These are phyloP conservation scores for Heliothis subflexa DNA, from an alignment of 1,140 invertebrate species.

Conservation along the genomic window DNA sequence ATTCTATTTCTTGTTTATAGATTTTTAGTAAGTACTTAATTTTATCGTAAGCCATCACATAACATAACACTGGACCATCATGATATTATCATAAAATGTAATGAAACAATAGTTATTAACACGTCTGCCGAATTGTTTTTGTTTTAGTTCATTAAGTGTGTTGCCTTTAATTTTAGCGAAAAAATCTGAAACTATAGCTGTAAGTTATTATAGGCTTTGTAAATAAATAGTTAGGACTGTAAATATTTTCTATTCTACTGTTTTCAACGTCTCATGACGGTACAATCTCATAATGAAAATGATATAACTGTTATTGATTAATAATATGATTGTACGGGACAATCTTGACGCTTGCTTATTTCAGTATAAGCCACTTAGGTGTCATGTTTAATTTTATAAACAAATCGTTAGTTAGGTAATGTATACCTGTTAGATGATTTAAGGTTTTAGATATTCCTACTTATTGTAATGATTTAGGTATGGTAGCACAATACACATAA, in stretches of 20 bases:
- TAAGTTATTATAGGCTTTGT: slow-evolving; percentile 30
- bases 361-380: slow-evolving; percentile 23
- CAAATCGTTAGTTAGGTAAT: slow-evolving; percentile 43
- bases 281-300: slow-evolving; percentile 17
- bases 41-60: not conserved
- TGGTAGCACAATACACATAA: slow-evolving; percentile 30
- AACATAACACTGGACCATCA: not conserved
- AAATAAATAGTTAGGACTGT: slow-evolving; percentile 43
- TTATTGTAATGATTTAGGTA: slow-evolving; percentile 37
- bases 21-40: slow-evolving; percentile 13
- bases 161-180: slow-evolving; percentile 32
- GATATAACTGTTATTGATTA: slow-evolving; percentile 4
- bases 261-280: slow-evolving; percentile 23
- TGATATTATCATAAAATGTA: slow-evolving; percentile 2
- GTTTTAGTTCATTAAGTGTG: slow-evolving; percentile 12
- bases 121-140: slow-evolving; percentile 10
- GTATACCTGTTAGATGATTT: slow-evolving; percentile 45
- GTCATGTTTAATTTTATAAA: slow-evolving; percentile 49
- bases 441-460: slow-evolving; percentile 46
- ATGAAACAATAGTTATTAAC: not conserved
- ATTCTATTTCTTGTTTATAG: slow-evolving; percentile 15
- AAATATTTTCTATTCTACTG: slow-evolving; percentile 32
- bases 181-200: slow-evolving; percentile 33
- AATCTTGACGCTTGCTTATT: slow-evolving; percentile 24
- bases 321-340: not conserved